These are phyloP conservation scores for Goniozus legneri DNA, from an alignment of 1,140 invertebrate genomes.

Conservation along the genomic window DNA sequence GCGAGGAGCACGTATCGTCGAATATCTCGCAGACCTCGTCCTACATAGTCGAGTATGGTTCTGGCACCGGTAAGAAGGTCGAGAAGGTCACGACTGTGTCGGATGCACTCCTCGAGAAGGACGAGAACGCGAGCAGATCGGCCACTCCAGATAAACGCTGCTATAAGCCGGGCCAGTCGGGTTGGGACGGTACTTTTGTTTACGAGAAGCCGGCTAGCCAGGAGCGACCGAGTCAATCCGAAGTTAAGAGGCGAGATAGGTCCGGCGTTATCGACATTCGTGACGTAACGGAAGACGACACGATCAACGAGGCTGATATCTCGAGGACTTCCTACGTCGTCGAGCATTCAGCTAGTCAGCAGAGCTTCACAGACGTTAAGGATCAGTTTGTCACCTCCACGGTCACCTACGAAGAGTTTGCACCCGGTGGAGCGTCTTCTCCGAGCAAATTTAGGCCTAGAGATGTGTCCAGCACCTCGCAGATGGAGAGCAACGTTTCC, in stretches of 20 bases:
- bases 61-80: slow-evolving; percentile 14
- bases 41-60: slow-evolving; percentile 25
- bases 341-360: slow-evolving; percentile 37
- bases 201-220: slow-evolving; percentile 13
- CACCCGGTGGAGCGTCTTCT: slow-evolving; percentile 22
- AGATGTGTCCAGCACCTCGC: slow-evolving; percentile 21
- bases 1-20: slow-evolving; percentile 19
- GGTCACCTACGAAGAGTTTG: slow-evolving; percentile 14
- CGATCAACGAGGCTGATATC: slow-evolving; percentile 43
- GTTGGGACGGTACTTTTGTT: slow-evolving; percentile 39
- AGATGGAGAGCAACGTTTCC: slow-evolving; percentile 21
- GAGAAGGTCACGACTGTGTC: slow-evolving; percentile 25
- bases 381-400: slow-evolving; percentile 12
- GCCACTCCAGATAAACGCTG: neutral
- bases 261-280: slow-evolving; percentile 26
- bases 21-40: slow-evolving; percentile 17
- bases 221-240: neutral
- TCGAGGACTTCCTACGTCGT: slow-evolving; percentile 37
- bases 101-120: slow-evolving; percentile 21
- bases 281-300: slow-evolving; percentile 40
- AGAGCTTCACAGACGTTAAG: slow-evolving; percentile 27
- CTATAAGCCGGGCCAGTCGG: slow-evolving; percentile 27
- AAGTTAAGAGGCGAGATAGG: slow-evolving; percentile 8
- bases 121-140: neutral
- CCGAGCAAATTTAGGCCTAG: neutral